Evolutionary conservation across 2,797 vertebrate species (phyloP).

Genomic region (Scleropages formosus): DNA sequence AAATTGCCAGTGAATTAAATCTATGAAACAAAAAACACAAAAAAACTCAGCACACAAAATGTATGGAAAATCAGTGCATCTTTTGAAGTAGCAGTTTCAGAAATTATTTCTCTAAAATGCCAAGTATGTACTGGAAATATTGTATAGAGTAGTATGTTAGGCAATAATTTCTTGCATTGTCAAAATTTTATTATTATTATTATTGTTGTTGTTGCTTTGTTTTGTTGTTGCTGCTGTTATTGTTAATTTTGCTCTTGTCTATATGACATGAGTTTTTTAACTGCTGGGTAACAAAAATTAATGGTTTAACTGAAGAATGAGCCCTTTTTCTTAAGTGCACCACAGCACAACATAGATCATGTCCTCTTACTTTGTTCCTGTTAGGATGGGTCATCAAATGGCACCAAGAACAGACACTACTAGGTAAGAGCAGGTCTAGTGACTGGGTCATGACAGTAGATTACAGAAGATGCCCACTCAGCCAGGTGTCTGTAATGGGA

Average conservation of each 20-base stretch:
- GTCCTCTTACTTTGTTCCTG: conserved; percentile 28
- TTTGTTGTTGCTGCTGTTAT: conserved; percentile 34
- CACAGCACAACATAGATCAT: conserved; percentile 78
- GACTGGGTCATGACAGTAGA: neutral
- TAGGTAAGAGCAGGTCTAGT: neutral
- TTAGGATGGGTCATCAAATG: neutral
- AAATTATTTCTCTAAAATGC: conserved; percentile 66
- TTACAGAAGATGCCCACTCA: neutral
- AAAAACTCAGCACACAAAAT: neutral
- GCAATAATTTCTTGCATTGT: conserved; percentile 84
- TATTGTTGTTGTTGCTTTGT: conserved; percentile 40
- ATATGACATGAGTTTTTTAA: conserved; percentile 47
- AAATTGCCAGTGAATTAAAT: conserved; percentile 90
- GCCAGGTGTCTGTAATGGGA: neutral
- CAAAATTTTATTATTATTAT: conserved; percentile 66
- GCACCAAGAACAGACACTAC: neutral
- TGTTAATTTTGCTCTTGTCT: conserved; percentile 37
- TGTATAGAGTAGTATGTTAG: conserved; percentile 80
- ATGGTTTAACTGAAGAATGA: conserved; percentile 53
- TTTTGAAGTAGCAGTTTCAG: conserved; percentile 67
- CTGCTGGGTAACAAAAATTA: conserved; percentile 71
- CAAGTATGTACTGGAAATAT: conserved; percentile 68
- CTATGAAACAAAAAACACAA: conserved; percentile 55
- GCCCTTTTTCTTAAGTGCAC: conserved; percentile 73
- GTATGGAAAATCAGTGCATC: conserved; percentile 67